A percentile compares a stretch with the other conserved stretches of the same genome.
Conservation (phyloP, 2,888 invertebrate genomes). For the Mythimna pallens region DNA sequence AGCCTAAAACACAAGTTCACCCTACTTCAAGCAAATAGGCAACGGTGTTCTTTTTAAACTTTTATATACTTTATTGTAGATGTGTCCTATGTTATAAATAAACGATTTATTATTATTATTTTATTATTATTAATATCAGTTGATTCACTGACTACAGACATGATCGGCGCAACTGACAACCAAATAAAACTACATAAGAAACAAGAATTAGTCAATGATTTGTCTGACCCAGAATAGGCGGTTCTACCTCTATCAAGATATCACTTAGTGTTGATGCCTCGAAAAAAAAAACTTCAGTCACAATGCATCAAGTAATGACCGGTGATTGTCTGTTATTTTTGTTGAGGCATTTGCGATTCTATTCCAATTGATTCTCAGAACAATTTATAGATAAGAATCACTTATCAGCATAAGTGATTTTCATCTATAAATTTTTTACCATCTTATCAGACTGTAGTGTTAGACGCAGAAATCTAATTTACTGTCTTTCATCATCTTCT, state of each 20-base stretch:
- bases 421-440: conserved; percentile 27
- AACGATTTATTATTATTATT: no score
- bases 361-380: conserved; percentile 37
- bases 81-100: no score
- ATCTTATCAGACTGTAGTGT: conserved; percentile 10
- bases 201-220: conserved; percentile 14
- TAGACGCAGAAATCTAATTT: conserved; percentile 9
- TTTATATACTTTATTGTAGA: no score
- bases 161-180: no score
- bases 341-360: conserved; percentile 10
- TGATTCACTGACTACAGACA: neutral
- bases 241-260: conserved; percentile 28
- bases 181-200: neutral
- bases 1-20: no score
- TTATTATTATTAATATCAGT: no score
- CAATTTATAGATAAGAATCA: no score
- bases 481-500: no score
- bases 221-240: neutral
- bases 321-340: conserved; percentile 32
- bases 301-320: conserved; percentile 34
- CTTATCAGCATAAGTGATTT: conserved; percentile 23
- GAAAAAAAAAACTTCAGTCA: conserved; percentile 13
- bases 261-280: conserved; percentile 19
- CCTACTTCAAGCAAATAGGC: no score
- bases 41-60: no score